Evolutionary conservation across 1,140 invertebrate genomes (phyloP), one percentile per base, ranked within the genome.

Genomic region (Caenorhabditis latens): DNA sequence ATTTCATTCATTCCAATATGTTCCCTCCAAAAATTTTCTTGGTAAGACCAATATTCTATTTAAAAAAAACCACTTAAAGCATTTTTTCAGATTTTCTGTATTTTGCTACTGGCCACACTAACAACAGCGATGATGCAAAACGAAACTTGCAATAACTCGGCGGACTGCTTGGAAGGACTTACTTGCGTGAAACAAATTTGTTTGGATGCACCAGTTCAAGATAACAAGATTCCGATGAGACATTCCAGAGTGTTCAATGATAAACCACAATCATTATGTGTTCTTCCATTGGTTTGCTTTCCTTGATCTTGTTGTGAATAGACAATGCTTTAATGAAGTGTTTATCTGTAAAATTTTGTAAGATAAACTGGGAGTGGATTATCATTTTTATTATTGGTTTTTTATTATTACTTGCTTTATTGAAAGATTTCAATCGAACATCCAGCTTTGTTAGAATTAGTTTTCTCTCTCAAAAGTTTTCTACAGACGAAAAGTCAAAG

Each of bases 271-370:
- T 13, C 42, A 4, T 16, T 71, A 6, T 71, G 65, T 46, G 65
- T 71, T 16, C 42, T 71, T 16, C 65, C 65, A 19, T 46, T 71
- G 14, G 65, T 71, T 71, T 71, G 65, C 16, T 71, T 71, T 19
- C 65, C 65, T 19, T 71, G 42, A 67, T 63, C 0, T 0, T 14
- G 14, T 58, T 11, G 19, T 2, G 3, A 32, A 63, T 32, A 40
- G 32, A 63, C 24, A 9, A 13, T 63, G 8, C 11, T 40, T 63
- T 32, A 32, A 5, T n/a, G n/a, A n/a, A n/a, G n/a, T n/a, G n/a
- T n/a, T 40, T 63, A 1, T 5, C 9, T 63, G 40, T 63, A 24
- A 4, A 13, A 53, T 53, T 53, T 53, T 53, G 50, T 53, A 32
- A 32, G 32, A 32, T 32, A 32, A 32, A 32, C 32, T 32, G 32